These are phyloP conservation scores for Channa striata DNA, from an alignment of 2,797 vertebrate genomes.

Conservation along the genomic window DNA sequence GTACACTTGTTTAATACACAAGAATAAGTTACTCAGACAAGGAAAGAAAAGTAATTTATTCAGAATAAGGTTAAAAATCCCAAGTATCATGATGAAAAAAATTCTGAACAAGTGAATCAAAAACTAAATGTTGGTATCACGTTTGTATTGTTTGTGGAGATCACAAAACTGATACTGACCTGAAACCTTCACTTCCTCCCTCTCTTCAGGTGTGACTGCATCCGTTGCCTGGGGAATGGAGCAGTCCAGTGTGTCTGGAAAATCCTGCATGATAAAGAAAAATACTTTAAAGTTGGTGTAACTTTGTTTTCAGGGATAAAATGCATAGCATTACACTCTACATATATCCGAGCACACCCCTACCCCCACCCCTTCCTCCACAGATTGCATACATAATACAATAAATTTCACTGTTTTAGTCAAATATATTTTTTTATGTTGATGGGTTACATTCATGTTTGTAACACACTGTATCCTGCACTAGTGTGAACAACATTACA, in stretches of 20 bases:
- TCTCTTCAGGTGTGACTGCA: slow-evolving; percentile 94
- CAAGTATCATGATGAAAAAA: not conserved
- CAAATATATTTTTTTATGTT: too few relatives aligned
- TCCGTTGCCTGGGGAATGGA: slow-evolving; percentile 89
- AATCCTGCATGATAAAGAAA: slow-evolving; percentile 56
- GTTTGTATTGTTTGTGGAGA: not conserved
- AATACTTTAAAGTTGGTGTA: not conserved
- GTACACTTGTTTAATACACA: not conserved
- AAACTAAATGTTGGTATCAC: not conserved
- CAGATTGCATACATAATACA: too few relatives aligned
- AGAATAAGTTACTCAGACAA: not conserved
- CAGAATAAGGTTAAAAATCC: too few relatives aligned
- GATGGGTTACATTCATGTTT: too few relatives aligned
- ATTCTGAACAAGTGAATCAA: not conserved
- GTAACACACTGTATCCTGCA: too few relatives aligned
- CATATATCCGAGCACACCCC: too few relatives aligned
- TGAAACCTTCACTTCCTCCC: slow-evolving; percentile 96
- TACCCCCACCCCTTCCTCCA: too few relatives aligned
- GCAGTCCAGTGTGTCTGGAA: slow-evolving; percentile 89
- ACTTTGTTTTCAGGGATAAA: too few relatives aligned
- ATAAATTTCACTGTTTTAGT: too few relatives aligned
- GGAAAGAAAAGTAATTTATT: too few relatives aligned
- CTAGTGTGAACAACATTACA: too few relatives aligned
- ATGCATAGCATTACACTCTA: too few relatives aligned
- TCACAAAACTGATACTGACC: slow-evolving; percentile 80